Evolutionary conservation across 2,888 invertebrate genomes (phyloP), one percentile per base, ranked within the genome.

Genomic region (Strigamia crassipes): DNA sequence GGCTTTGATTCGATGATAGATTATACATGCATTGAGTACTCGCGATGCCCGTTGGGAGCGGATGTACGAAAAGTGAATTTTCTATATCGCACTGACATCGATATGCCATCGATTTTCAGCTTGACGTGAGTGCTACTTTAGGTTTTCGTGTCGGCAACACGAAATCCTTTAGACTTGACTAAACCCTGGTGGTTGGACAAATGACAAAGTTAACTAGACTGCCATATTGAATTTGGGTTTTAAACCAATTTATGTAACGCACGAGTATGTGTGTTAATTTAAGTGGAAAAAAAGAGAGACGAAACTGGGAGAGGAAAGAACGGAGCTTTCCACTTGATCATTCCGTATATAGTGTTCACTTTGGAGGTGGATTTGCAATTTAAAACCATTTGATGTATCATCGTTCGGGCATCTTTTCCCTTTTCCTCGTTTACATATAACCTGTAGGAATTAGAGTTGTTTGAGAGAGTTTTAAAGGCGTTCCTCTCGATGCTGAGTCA

Each of bases 401-500:
- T 23, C 61, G 61, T 21, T 21, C 13, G 23, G 61, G 42, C 42
- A 42, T 42, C 42, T 42, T 42, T 42, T 42, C 15, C 42, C 27
- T 46, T 46, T 46, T 46, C 12, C 46, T 46, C 46, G 46, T 46
- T 46, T 46, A 46, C 46, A 46, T 46, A 46, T n/a, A 13, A 46
- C 61, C 61, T 12, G 61, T 66, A 66, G n/a, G 18, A 66, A 66
- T 66, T 66, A 66, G 61, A 66, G 61, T 66, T 66, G 61, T 66
- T 66, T 66, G 61, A 21, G 18, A 23, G 61, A 23, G 61, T 66
- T 66, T 66, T 66, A 23, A 66, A 66, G 61, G 61, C 61, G 61
- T 66, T 66, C 18, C 61, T 66, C 61, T 66, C 61, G 21, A 66
- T 66, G 61, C 61, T 66, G 61, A 66, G 61, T 66, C 61, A 66